Base-by-base conservation (phyloP, 2,113 vertebrate species). In the Neodontobutis hainanensis region DNA sequence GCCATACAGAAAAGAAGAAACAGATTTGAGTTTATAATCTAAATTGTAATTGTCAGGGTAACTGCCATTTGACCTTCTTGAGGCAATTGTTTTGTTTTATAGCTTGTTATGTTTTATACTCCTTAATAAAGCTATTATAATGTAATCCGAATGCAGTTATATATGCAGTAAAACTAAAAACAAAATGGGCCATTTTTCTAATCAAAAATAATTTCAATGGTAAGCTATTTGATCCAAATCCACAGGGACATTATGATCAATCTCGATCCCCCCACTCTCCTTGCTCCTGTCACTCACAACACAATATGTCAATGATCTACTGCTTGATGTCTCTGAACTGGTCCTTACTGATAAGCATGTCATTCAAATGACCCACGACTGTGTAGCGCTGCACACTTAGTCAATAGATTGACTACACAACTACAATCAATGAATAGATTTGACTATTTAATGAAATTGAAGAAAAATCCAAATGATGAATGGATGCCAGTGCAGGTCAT, bases 381-480 rank as follows among this genome's bases (percentile, higher is more conserved):
- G 15, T 50, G 48, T 50, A 55, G 52, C 38, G 52, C 52, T 55
- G 52, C 52, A 55, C 7, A 38, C 34, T 34, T 36, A 38, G 32
- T 55, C 52, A n/a, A 55, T 55, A 7, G 52, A 55, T 53, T 11
- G 52, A 55, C 11, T 34, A 7, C 34, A 55, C 12, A 9, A 3
- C 52, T 40, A 42, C 10, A 16, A 43, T 58, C 56, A 43, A 42
- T 58, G 36, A 7, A 58, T 43, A 5, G 56, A 58, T 58, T 43
- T 11, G 56, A 43, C 10, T 58, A 46, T 16, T 58, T 43, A 58
- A 58, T 58, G 40, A 40, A 38, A 58, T 11, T 43, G 56, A 19
- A 42, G 38, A 58, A 58, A 58, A 58, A 38, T 16, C 36, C 6
- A 27, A 43, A 58, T 58, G 40, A 58, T 43, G 38, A 58, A 58